Conservation (phyloP, 2,888 invertebrate species). For the Melieria crassipennis region DNA sequence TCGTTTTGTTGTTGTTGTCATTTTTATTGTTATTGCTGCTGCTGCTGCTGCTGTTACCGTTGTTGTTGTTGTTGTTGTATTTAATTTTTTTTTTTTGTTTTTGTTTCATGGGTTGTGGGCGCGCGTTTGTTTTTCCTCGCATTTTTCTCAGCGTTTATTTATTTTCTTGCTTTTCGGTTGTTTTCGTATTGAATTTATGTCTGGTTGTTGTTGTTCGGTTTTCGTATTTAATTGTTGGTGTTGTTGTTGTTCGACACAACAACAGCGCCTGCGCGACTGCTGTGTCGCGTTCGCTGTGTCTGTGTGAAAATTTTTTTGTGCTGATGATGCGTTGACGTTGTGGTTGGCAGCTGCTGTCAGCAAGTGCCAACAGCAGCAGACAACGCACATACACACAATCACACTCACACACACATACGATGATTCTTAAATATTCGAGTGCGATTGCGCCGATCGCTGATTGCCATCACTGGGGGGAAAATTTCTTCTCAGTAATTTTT, state of each 20-base stretch:
- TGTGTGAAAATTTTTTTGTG: constrained; percentile 16
- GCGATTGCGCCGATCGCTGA: too few relatives aligned
- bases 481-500: neutral
- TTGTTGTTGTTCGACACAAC: neutral
- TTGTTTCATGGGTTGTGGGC: neutral
- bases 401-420: constrained; percentile 3
- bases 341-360: constrained; percentile 62
- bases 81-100: too few relatives aligned
- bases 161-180: constrained; percentile 1
- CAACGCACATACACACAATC: neutral
- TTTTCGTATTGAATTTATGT: constrained; percentile 7
- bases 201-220: neutral
- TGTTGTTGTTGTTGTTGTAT: neutral
- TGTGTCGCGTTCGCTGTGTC: constrained; percentile 7
- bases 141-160: constrained; percentile 3
- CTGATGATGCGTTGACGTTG: constrained; percentile 56
- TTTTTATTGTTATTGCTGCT: constrained; percentile 13
- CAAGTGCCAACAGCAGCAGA: constrained; percentile 39
- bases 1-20: constrained; percentile 17
- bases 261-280: neutral
- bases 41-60: too few relatives aligned
- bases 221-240: neutral
- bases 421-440: neutral
- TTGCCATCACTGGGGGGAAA: too few relatives aligned
- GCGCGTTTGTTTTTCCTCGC: neutral